A percentile compares a stretch with the other conserved stretches of the same genome.
Evolutionary conservation across 2,797 vertebrate species (phyloP).

Genomic region (Gymnothorax reevesii): DNA sequence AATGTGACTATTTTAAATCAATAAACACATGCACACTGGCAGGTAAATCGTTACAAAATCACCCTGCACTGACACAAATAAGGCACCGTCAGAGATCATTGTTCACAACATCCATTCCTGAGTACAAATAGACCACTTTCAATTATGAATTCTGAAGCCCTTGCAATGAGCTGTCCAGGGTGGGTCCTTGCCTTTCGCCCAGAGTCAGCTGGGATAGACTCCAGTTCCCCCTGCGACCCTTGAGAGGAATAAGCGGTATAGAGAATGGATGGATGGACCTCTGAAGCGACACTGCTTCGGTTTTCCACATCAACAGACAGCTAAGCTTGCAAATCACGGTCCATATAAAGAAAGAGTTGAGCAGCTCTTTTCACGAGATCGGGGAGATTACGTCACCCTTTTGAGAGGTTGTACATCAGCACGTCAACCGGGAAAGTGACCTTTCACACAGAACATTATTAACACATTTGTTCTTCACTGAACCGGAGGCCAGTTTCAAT

Average conservation of each 20-base stretch:
- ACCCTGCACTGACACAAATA: not conserved
- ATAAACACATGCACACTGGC: not conserved
- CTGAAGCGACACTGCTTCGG: not conserved
- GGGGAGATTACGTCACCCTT: conserved; percentile 8
- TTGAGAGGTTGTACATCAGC: conserved; percentile 14
- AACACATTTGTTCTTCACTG: not conserved
- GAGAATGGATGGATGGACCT: no score
- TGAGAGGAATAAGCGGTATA: no score
- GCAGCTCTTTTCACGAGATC: not conserved
- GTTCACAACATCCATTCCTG: not conserved
- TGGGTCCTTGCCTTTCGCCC: no score
- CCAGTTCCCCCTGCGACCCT: no score
- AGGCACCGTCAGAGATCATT: not conserved
- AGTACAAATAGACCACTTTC: not conserved
- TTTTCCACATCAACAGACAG: conserved; percentile 6
- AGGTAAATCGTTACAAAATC: not conserved
- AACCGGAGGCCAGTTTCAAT: conserved; percentile 18
- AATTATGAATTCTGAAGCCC: not conserved
- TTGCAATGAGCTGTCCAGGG: no score
- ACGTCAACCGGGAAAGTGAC: not conserved
- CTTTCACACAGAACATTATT: conserved; percentile 5
- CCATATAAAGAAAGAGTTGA: not conserved
- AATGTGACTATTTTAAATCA: not conserved
- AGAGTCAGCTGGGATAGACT: no score
- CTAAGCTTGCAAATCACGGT: conserved; percentile 22